Conservation (phyloP, 2,113 vertebrate genomes). For the Apistogramma diplotaenia region DNA sequence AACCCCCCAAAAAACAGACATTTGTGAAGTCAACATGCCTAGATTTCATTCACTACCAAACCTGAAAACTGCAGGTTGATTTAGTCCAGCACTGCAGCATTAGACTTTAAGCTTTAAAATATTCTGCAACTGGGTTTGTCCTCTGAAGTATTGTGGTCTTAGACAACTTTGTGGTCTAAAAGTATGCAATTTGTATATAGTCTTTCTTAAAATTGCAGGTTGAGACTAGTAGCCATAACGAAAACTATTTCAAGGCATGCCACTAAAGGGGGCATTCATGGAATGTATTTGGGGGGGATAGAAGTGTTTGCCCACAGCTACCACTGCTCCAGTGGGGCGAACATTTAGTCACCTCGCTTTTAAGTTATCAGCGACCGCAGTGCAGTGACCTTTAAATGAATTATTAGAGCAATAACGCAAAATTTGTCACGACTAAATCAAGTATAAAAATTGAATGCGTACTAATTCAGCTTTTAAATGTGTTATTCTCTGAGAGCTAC, state of each 20-base stretch:
- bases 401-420: background rate
- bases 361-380: background rate
- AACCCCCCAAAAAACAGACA: background rate
- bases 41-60: background rate
- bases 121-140: slow-evolving; percentile 32
- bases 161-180: background rate
- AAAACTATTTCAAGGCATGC: slow-evolving; percentile 34
- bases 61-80: background rate
- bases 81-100: background rate
- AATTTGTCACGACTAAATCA: background rate
- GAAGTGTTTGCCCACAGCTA: slow-evolving; percentile 11
- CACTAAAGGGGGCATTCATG: background rate
- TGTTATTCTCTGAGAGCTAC: background rate
- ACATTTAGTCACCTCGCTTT: slow-evolving; percentile 35
- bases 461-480: background rate
- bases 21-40: background rate
- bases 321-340: background rate
- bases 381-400: slow-evolving; percentile 34
- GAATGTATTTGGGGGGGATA: slow-evolving; percentile 9
- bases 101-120: background rate
- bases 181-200: background rate
- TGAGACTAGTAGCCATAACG: background rate
- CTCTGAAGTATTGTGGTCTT: slow-evolving; percentile 11
- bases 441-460: background rate
- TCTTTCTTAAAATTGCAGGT: background rate